phyloP scores from a whole-genome alignment of 1,140 invertebrate species.

The Zaprionus gabonicus region DNA sequence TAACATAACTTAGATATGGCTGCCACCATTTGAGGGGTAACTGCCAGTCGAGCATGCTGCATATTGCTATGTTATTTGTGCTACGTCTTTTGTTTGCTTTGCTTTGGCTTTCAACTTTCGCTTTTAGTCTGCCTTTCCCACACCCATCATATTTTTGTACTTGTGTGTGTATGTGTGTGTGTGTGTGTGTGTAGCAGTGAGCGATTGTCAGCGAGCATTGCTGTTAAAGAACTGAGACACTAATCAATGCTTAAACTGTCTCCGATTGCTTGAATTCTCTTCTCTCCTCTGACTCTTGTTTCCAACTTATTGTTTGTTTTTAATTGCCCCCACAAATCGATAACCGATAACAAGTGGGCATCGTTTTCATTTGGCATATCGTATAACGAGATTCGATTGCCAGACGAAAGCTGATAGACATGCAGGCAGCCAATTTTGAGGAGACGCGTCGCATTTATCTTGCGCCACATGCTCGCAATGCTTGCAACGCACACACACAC shows the following conservation, averaged over 20 bases:
- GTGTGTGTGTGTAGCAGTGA: conserved; percentile 13
- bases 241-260: not conserved
- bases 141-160: not conserved
- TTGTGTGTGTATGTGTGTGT: not conserved
- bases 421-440: conserved; percentile 33
- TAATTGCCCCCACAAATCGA: not conserved
- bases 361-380: conserved; percentile 27
- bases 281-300: not conserved
- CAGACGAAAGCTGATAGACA: conserved; percentile 30
- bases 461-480: conserved; percentile 46
- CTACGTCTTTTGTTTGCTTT: not conserved
- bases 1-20: not conserved
- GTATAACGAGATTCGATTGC: not conserved
- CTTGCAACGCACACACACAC: conserved; percentile 24
- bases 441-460: conserved; percentile 50
- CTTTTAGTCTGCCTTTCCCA: not conserved
- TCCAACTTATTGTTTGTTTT: not conserved
- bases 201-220: conserved; percentile 9
- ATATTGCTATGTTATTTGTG: conserved; percentile 6
- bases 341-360: conserved; percentile 23
- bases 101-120: conserved; percentile 7
- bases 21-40: not conserved
- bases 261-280: not conserved
- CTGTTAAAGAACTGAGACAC: not conserved
- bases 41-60: not conserved